These are phyloP conservation scores for Drosophila aff. DNA, from an alignment of 1,140 invertebrate genomes.

Conservation along the genomic window DNA sequence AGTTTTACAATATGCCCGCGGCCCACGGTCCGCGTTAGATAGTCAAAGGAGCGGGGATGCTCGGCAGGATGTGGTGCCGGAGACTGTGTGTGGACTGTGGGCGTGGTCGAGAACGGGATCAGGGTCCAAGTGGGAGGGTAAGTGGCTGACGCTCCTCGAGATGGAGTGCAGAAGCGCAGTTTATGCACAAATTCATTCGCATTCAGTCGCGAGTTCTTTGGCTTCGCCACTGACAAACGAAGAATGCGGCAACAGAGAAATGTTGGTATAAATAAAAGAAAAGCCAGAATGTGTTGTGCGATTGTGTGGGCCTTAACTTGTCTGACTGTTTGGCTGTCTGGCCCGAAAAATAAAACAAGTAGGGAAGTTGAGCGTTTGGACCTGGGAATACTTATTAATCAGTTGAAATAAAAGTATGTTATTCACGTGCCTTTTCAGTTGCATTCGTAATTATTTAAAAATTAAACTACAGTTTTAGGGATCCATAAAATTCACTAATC, in stretches of 20 bases:
- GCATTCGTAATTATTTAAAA: not conserved
- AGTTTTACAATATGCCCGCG: conserved; percentile 78
- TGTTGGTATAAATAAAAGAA: conserved; percentile 41
- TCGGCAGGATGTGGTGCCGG: conserved; percentile 7
- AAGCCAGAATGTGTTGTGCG: conserved; percentile 11
- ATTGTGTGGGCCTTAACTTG: conserved; percentile 38
- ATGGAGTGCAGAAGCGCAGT: conserved; percentile 67
- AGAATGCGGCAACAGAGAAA: conserved; percentile 48
- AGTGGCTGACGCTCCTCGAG: conserved; percentile 46
- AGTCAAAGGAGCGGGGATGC: conserved; percentile 17
- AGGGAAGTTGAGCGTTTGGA: not conserved
- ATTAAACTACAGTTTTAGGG: too few species aligned
- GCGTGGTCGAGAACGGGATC: conserved; percentile 13
- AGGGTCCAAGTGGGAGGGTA: conserved; percentile 33
- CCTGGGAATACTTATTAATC: not conserved
- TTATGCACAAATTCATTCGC: conserved; percentile 76
- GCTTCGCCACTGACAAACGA: conserved; percentile 16
- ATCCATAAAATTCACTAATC: fast-evolving
- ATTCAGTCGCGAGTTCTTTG: conserved; percentile 50
- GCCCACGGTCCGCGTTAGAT: conserved; percentile 54
- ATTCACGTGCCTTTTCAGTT: too few species aligned
- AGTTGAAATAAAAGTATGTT: not conserved
- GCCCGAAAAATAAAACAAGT: conserved; percentile 16
- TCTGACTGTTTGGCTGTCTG: conserved; percentile 64
- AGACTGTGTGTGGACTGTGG: conserved; percentile 26